Base-by-base conservation (phyloP, 1,140 invertebrate genomes). In the Drosophila hydei region DNA sequence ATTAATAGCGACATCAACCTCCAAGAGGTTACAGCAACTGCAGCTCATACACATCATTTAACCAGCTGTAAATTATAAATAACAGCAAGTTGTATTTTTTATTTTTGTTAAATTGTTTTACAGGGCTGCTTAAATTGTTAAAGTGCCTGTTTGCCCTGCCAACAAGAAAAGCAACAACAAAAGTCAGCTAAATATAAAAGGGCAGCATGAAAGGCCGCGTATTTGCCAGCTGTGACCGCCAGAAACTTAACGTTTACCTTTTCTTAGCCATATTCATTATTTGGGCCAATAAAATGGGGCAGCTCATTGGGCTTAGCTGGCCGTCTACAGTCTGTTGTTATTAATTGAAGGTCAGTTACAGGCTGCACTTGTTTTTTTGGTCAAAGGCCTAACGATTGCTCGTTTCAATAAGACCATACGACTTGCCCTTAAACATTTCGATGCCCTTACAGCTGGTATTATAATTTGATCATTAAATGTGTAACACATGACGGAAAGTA, bases 261-360 rank as follows among this genome's bases (percentile, higher is more conserved):
- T n/a, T n/a, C n/a, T n/a, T 60, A 73, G 76, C 64, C 58, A 80
- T 75, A 80, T 80, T 81, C 64, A 87, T 74, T 87, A 77, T 81
- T 75, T 72, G 54, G 74, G 81, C 65, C 80, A 80, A 87, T 85
- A 71, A 85, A 87, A 87, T 78, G 65, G 70, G 73, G 58, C 68
- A 68, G 63, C 61, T 72, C 61, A 68, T 73, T 84, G 77, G 72
- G 50, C 64, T 62, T 59, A 72, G 73, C 60, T 78, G 21, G 72
- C 74, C 68, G 79, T 51, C 23, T 33, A 11, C 30, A 33, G 30
- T 11, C 40, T 48, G 38, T 64, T 64, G 64, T 56, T 55, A 74
- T 71, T 56, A 73, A 74, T 77, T 74, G 87, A 79, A 71, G 72
- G 72, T 62, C 60, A 72, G 54, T 43, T 30, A 47, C 73, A 50